Percentiles rank a stretch among this genome's conserved stretches.
phyloP scores from a whole-genome alignment of 2,113 vertebrate genomes.

The Mirza zaza region DNA sequence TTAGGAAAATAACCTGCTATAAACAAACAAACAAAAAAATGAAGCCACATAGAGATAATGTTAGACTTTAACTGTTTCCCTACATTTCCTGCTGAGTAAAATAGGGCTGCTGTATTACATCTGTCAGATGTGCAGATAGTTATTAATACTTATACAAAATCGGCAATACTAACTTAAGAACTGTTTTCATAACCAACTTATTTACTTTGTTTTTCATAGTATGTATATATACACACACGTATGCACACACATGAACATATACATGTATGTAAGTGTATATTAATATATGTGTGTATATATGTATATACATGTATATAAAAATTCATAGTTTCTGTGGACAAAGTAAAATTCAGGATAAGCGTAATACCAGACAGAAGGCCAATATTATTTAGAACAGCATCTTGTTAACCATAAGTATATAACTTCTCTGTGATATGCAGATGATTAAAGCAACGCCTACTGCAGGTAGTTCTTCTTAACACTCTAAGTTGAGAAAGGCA shows the following conservation, averaged over 20 bases:
- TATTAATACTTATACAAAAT: neutral
- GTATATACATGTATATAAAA: neutral
- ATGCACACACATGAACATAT: too few relatives aligned
- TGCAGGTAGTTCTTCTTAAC: constrained; percentile 58
- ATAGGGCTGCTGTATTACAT: neutral
- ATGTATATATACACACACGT: too few relatives aligned
- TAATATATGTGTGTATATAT: neutral
- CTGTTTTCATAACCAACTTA: neutral
- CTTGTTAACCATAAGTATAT: neutral
- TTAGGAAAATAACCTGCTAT: neutral
- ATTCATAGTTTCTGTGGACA: neutral
- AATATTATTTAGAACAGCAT: constrained; percentile 33
- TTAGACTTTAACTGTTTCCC: neutral
- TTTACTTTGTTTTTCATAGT: neutral
- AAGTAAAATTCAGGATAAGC: neutral
- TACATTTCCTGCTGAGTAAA: neutral
- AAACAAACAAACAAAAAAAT: neutral
- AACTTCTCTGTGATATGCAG: constrained; percentile 45
- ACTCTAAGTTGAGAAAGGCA: constrained; percentile 44
- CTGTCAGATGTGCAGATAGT: neutral
- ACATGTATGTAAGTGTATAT: neutral
- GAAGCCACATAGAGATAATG: neutral
- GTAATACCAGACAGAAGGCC: neutral
- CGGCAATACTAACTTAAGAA: neutral
- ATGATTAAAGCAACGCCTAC: constrained; percentile 53